A percentile compares a stretch with the other conserved stretches of the same genome.
Conservation (phyloP, 2,888 invertebrate genomes). For the Ophonus ardosiacus region DNA sequence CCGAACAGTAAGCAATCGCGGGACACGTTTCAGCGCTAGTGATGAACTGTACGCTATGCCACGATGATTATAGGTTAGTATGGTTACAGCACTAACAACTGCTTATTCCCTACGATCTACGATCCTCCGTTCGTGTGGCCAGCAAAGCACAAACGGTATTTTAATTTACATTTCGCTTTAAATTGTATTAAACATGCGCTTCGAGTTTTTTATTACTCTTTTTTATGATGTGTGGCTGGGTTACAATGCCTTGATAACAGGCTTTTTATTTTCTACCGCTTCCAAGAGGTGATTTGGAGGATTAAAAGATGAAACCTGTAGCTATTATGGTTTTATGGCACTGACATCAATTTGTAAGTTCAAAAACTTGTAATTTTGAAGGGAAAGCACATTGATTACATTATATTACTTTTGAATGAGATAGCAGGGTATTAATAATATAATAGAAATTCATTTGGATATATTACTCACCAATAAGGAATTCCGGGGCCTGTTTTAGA, state of each 20-base stretch:
- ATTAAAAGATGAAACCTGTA: neutral
- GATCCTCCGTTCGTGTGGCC: conserved; percentile 43
- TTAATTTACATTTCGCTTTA: conserved; percentile 58
- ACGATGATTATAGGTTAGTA: conserved; percentile 57
- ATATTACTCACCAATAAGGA: too few relatives aligned
- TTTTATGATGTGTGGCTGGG: conserved; percentile 40
- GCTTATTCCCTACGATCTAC: conserved; percentile 31
- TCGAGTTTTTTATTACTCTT: conserved; percentile 30
- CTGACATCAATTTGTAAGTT: neutral
- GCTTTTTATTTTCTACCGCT: conserved; percentile 20
- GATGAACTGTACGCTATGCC: conserved; percentile 59
- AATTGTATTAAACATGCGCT: conserved; percentile 54
- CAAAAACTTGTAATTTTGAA: neutral
- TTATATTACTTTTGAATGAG: neutral
- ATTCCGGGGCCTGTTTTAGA: too few relatives aligned
- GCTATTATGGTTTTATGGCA: neutral
- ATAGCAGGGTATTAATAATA: neutral
- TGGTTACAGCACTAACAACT: conserved; percentile 41
- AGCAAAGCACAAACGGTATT: conserved; percentile 50
- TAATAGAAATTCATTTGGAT: neutral
- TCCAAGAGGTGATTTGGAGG: neutral
- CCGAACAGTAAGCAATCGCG: neutral
- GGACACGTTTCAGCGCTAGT: conserved; percentile 23
- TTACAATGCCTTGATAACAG: conserved; percentile 7
- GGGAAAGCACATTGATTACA: neutral